A percentile compares a stretch with the other conserved stretches of the same genome.
These are phyloP conservation scores for Megatriorchis doriae DNA, from an alignment of 2,113 vertebrate species.

Conservation along the genomic window DNA sequence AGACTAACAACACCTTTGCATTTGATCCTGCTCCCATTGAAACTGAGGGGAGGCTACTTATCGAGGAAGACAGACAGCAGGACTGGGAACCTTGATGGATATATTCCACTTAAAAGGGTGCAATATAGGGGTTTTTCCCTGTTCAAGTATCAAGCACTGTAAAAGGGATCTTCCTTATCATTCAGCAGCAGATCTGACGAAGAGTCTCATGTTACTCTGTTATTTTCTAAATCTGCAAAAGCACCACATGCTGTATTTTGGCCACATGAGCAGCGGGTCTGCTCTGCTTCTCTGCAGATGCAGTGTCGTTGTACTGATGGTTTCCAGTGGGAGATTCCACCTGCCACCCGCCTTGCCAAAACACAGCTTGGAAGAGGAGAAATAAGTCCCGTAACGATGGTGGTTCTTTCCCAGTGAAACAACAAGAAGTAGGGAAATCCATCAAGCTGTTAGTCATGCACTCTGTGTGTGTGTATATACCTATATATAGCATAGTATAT, in stretches of 20 bases:
- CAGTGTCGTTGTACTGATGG: not conserved
- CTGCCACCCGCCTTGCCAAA: not conserved
- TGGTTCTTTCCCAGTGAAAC: not conserved
- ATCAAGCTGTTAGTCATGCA: not conserved
- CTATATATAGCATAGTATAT: not conserved
- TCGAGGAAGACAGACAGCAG: not conserved
- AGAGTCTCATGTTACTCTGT: not conserved
- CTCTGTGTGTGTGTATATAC: not conserved
- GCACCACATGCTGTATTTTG: not conserved
- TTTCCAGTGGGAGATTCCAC: conserved; percentile 17
- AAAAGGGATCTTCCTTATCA: not conserved
- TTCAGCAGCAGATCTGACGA: not conserved
- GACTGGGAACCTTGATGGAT: not conserved
- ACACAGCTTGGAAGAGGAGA: not conserved
- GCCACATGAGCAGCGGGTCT: not conserved
- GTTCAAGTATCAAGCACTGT: not conserved
- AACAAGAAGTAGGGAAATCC: not conserved
- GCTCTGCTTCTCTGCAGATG: not conserved
- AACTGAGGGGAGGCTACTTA: not conserved
- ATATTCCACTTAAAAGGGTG: not conserved
- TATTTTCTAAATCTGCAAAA: not conserved
- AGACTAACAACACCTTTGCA: not conserved
- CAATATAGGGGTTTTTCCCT: not conserved
- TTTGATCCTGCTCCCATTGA: not conserved
- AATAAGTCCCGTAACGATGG: not conserved